Conservation (phyloP, 2,888 invertebrate species). For the Tridacna crocea region DNA sequence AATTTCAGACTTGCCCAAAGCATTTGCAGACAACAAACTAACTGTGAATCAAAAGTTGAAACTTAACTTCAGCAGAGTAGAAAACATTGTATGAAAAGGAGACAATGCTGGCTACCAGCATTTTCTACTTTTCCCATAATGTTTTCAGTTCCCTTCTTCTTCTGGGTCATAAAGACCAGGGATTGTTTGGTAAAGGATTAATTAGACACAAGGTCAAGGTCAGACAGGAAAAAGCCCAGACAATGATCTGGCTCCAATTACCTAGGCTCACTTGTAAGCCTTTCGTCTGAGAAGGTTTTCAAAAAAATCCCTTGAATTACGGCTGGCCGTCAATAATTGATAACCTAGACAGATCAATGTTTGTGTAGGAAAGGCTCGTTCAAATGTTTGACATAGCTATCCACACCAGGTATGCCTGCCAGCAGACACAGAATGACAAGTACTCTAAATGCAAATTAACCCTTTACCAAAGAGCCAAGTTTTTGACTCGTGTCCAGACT, state of each 20-base stretch:
- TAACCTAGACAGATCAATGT: slow-evolving; percentile 14
- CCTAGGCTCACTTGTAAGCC: slow-evolving; percentile 14
- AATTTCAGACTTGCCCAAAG: no score
- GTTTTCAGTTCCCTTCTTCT: no score
- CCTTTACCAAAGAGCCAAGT: not conserved
- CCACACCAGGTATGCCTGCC: no score
- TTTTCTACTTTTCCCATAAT: no score
- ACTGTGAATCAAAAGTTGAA: no score
- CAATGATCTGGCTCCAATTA: slow-evolving; percentile 21
- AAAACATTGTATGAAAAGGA: no score
- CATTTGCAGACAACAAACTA: no score
- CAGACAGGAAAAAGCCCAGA: not conserved
- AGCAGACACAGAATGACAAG: no score
- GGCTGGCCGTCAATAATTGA: slow-evolving; percentile 21
- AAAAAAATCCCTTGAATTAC: slow-evolving; percentile 21
- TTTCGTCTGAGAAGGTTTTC: slow-evolving; percentile 25
- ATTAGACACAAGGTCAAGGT: not conserved
- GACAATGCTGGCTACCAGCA: no score
- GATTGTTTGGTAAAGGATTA: not conserved
- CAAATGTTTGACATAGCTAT: slow-evolving; percentile 13
- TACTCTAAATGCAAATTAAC: not conserved
- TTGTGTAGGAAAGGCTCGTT: slow-evolving; percentile 1
- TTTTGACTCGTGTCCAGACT: not conserved
- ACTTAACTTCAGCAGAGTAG: no score
- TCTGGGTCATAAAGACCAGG: no score